Evolutionary conservation across 2,113 vertebrate genomes (phyloP), one percentile per base, ranked within the genome.

Genomic region (Drymodes brunneopygia): DNA sequence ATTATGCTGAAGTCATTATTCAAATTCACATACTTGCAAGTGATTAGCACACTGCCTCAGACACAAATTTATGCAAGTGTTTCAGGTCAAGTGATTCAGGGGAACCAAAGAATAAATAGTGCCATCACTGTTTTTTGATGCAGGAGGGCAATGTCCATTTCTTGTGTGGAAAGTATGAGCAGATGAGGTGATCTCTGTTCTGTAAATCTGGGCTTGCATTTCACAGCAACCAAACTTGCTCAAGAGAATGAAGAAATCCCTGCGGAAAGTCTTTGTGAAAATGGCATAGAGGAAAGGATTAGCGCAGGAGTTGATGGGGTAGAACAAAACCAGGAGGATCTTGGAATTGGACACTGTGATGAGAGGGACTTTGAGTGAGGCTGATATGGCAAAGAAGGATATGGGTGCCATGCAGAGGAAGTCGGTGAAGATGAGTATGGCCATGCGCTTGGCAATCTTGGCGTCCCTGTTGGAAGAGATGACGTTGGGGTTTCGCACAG

Each of bases 361-460:
- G 70, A 99, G 98, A 19, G 99, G 99, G 42, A 98, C 97, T 96
- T 99, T 99, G 77, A 99, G 98, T 2, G 99, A 99, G 14, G 99
- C 99, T 0, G 99, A 99, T 86, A 99, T 98, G 74, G 99, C 99
- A n/a, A 99, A 99, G 95, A 99, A 99, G 10, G 99, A 99, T 88
- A 99, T 99, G 3, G 99, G 99, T 0, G 99, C 99, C 98, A 99
- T 99, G 97, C 99, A 99, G 84, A 99, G 85, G 95, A 99, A 99
- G 97, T 99, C 98, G 0, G 99, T 99, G 97, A 99, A 99, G 95
- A 99, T 99, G 35, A 99, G 98, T 33, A 99, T 86, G 20, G 99
- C 99, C 99, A 99, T 99, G 51, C 99, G 98, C 67, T 99, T 98
- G 92, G 99, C 99, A 7, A 99, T 98, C 57, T 98, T 98, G 74